Conservation (phyloP, 1,140 invertebrate species). For the Drosophila leontia region DNA sequence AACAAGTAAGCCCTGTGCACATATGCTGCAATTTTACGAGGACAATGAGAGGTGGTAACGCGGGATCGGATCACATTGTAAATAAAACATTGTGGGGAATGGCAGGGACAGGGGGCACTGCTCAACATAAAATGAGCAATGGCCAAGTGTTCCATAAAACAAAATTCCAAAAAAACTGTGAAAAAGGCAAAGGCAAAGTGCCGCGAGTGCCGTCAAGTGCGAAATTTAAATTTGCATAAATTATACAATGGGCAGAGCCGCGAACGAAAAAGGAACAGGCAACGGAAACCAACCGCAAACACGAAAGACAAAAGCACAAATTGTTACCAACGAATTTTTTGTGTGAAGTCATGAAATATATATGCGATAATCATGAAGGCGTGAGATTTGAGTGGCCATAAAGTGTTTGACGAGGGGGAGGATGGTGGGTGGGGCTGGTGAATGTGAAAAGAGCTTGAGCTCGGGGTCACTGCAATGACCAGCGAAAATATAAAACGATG, state of each 20-base stretch:
- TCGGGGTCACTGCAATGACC: constrained; percentile 23
- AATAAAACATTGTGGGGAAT: constrained; percentile 51
- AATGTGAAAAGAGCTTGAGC: neutral
- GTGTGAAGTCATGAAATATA: constrained; percentile 56
- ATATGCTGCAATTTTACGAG: constrained; percentile 40
- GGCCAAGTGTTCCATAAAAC: constrained; percentile 45
- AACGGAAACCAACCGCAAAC: constrained; percentile 43
- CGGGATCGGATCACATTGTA: constrained; percentile 47
- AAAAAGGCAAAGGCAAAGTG: constrained; percentile 51
- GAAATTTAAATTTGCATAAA: constrained; percentile 59
- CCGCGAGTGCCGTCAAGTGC: constrained; percentile 56
- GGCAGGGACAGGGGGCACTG: constrained; percentile 4
- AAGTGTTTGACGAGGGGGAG: constrained; percentile 39
- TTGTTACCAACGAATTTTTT: constrained; percentile 44
- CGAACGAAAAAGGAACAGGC: constrained; percentile 25
- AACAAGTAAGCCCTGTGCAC: constrained; percentile 13
- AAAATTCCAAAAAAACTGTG: constrained; percentile 41
- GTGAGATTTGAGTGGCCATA: constrained; percentile 54
- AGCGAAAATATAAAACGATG: constrained; percentile 8
- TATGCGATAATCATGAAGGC: constrained; percentile 50
- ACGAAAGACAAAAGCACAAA: constrained; percentile 40
- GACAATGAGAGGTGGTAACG: constrained; percentile 32
- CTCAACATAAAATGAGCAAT: constrained; percentile 43
- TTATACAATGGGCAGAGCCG: constrained; percentile 49
- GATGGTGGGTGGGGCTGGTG: neutral